Base-by-base conservation (phyloP, 2,113 vertebrate species). In the Leptocoma aspasia region DNA sequence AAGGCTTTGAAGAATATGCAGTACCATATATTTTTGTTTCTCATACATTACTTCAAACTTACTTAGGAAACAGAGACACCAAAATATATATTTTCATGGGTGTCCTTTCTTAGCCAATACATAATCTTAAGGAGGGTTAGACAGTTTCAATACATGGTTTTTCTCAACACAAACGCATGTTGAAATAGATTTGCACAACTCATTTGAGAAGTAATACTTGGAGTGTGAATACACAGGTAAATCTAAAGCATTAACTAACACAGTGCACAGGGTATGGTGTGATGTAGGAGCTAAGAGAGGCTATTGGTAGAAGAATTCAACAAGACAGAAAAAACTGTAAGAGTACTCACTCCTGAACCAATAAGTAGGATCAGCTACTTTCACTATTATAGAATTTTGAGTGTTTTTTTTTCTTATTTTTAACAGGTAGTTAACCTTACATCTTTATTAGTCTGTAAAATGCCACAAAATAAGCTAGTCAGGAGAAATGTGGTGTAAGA, bases 401-500 rank as follows among this genome's bases (percentile, higher is more conserved):
- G 17, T 53, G 6, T 0, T 2, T 22, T 41, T 53, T 11, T 13
- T 39, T n/a, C 0, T 13, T n/a, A 28, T 23, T 53, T 65, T 45
- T 61, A 21, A n/a, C 12, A 44, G 22, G 20, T 83, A 61, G 73
- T 77, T 69, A 61, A 49, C 13, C 30, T 60, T 60, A 5, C 15
- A 35, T 70, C 22, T 78, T 47, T 88, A 50, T 10, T 80, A 23
- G 13, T 52, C 41, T 88, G 23, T 82, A 33, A 79, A 86, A 76
- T 82, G 15, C 15, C 30, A 69, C 49, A 39, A 42, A 86, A 80
- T 21, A 65, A 77, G 31, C 20, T 82, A 41, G 61, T 77, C 23
- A n/a, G 30, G 26, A 76, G 54, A 76, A 90, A 54, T 28, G 7
- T 42, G 50, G 35, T 11, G 4, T 28, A 49, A 26, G 37, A 77